Evolutionary conservation across 2,113 vertebrate genomes (phyloP).

Genomic region (Centropristis striata): DNA sequence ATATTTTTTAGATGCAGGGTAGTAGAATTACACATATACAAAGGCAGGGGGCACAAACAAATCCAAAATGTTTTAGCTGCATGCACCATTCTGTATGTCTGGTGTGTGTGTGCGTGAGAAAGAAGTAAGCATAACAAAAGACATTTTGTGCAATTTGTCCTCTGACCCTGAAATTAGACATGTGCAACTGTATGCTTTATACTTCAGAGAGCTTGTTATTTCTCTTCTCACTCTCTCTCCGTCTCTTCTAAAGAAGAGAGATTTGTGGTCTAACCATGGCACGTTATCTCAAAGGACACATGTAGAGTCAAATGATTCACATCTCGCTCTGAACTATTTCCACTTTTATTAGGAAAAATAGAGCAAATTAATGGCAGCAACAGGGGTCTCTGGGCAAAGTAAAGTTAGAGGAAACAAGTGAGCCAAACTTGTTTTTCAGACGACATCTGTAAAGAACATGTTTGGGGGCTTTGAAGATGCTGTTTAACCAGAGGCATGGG

Average conservation of each 20-base stretch:
- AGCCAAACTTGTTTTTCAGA: constrained; percentile 14
- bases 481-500: constrained; percentile 13
- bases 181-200: constrained; percentile 48
- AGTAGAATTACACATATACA: not conserved
- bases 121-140: constrained; percentile 22
- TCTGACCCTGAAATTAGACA: constrained; percentile 62
- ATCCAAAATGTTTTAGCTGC: constrained; percentile 32
- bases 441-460: not conserved
- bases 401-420: constrained; percentile 29
- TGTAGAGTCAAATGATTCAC: constrained; percentile 72
- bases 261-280: constrained; percentile 58
- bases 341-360: constrained; percentile 55
- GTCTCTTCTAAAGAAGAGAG: constrained; percentile 57
- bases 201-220: constrained; percentile 62
- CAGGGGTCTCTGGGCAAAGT: constrained; percentile 26
- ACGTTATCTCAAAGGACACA: constrained; percentile 77
- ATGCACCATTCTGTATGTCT: not conserved
- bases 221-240: constrained; percentile 16
- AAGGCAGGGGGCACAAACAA: constrained; percentile 9
- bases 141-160: constrained; percentile 45
- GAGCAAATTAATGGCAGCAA: constrained; percentile 43
- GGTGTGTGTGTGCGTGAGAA: constrained; percentile 8
- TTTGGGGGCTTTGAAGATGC: not conserved
- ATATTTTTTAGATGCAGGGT: constrained; percentile 20
- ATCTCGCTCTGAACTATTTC: constrained; percentile 63